Base-by-base conservation (phyloP, 2,113 vertebrate genomes). In the Hemicordylus capensis region DNA sequence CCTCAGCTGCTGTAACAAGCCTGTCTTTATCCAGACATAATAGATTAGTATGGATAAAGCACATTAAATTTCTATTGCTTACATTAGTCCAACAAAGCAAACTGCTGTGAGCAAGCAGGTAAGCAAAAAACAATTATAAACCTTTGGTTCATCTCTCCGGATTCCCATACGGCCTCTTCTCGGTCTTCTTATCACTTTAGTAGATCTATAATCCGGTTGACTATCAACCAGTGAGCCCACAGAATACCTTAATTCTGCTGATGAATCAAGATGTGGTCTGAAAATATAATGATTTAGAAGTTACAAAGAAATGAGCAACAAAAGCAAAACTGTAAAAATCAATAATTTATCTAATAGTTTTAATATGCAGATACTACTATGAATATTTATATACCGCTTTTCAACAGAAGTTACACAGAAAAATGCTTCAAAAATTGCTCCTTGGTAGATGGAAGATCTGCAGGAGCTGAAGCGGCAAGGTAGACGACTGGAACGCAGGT, bases 181-280 rank as follows among this genome's bases (percentile, higher is more conserved):
- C 2, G 98, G 97, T 91, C 99, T 93, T 85, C 97, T 97, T 94
- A 98, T 98, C 69, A 99, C 98, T 93, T 99, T 99, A 67, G 98
- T 97, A 10, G 99, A 98, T 74, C 98, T 97, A 92, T 99, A 99
- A 86, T 99, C 99, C 39, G 98, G 95, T 93, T 99, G 99, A 80
- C 97, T 98, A 80, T 99, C 99, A 63, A 98, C 98, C 42, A 99
- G 94, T 46, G 99, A 99, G 28, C 98, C 98, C 84, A 99, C 93
- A 1, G 99, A 99, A 91, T 98, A 99, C 7, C 98, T 96, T 76
- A 99, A 93, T 92, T 99, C 99, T 61, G 97, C 90, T 1, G 99
- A 98, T 22, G 98, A 95, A 86, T 99, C 99, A 85, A 99, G 95
- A 84, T 98, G 99, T 94, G 98, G 97, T 91, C 99, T 99, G 89